Base-by-base conservation (phyloP, 2,888 invertebrate species). In the Imbricaverruca yamaguchii region DNA sequence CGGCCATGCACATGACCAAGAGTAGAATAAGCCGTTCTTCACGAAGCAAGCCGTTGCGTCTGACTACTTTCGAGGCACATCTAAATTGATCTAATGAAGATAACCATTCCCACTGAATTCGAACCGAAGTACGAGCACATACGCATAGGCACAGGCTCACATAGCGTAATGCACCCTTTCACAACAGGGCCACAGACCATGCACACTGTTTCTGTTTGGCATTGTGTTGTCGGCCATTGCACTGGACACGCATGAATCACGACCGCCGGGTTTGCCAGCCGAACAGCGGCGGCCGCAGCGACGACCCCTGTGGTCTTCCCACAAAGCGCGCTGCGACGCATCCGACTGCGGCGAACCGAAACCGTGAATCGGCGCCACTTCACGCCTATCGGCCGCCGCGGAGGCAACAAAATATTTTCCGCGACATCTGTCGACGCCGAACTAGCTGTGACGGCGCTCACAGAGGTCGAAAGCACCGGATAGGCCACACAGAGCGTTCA, bases 401-500 rank as follows among this genome's bases (percentile, higher is more conserved):
- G 69, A 1, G 13, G 15, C 69, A 69, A 69, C 69, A 69, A 39
- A 69, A 69, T 69, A 69, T 69, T 53, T 53, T 25, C 39, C 8
- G 69, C 69, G 25, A 53, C 69, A 69, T 69, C 69, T 69, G 69
- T 69, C 69, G 69, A 4, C 53, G 18, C 69, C 12, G 69, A 69
- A 69, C 69, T 39, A 69, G 69, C 69, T 69, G 69, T 69, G 69
- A 69, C 69, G 69, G 13, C 39, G 39, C 39, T 39, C 69, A 53
- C 69, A 53, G 15, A 69, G 69, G 39, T 69, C 69, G 69, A 69
- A 39, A 15, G 15, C 69, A 11, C 15, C 18, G 12, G 69, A 7
- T 15, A 18, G 69, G 69, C 69, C 69, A 69, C 69, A 69, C 69
- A 69, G 69, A 39, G 69, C 39, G 69, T 53, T 69, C 69, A 69